Evolutionary conservation across 1,140 invertebrate species (phyloP), one percentile per base, ranked within the genome.

Genomic region (Apis florea): DNA sequence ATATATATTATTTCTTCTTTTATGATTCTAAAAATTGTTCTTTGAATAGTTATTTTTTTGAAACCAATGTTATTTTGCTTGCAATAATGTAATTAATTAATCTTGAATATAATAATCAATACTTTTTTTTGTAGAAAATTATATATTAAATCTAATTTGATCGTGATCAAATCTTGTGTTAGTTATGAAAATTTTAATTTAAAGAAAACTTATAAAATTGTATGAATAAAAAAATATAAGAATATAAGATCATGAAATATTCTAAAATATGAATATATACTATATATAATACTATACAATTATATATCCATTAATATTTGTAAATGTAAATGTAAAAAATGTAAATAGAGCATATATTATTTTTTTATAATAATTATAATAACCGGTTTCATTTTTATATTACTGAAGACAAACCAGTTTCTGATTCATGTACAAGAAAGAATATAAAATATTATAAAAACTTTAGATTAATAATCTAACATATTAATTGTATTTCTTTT

Each of bases 381-480:
- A 78, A 70, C 76, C 67, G 77, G 68, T 79, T 79, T 49, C n/a
- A 64, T 47, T 51, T 73, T 61, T 73, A 19, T 21, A 26, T 17
- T 6, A 47, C n/a, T 3, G 15, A n/a, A 26, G 40, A 63, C 15
- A 79, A 79, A 71, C 77, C 68, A 71, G 77, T 63, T 79, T 64
- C 61, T 70, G 66, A 17, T 24, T 31, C 1, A 12, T 21, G 11
- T 31, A 21, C n/a, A 53, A 63, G 26, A 72, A 40, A 54, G 40
- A 56, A 64, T 17, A 15, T 8, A 11, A 68, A 12, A 9, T 26
- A 64, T 58, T 53, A 9, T 19, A 40, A 51, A 24, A 24, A 17
- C 13, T 56, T 15, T 66, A 21, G 58, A 61, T 63, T 51, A 31
- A 17, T 9, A 53, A 40, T 10, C 10, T 31, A 19, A 24, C 13